Conservation (phyloP, 2,797 vertebrate species). For the Cossypha caffra region DNA sequence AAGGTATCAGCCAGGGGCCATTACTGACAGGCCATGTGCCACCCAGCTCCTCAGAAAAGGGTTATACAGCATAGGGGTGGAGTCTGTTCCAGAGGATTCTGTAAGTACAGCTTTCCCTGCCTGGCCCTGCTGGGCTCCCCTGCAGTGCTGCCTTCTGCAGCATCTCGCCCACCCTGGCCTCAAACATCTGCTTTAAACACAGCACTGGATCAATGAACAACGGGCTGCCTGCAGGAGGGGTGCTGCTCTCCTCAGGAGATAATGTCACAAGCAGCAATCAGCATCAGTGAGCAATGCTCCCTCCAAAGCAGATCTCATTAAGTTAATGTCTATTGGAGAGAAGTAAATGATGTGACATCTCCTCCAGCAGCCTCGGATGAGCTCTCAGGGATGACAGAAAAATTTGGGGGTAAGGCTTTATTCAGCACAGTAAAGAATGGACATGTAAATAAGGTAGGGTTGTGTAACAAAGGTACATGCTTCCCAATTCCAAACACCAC, state of each 20-base stretch:
- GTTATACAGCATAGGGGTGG: fast-evolving
- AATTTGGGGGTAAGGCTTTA: conserved; percentile 27
- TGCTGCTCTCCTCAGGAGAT: neutral
- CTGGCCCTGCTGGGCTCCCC: neutral
- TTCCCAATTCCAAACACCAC: neutral
- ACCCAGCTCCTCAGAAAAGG: neutral
- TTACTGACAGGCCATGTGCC: neutral
- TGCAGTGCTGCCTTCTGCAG: neutral
- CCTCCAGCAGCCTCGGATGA: neutral
- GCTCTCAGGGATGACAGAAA: neutral
- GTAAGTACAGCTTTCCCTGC: neutral
- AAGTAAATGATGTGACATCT: neutral
- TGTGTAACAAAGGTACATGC: neutral
- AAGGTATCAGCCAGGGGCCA: neutral
- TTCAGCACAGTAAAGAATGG: neutral
- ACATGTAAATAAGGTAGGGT: neutral
- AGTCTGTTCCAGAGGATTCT: neutral
- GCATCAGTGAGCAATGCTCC: neutral
- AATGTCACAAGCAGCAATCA: neutral
- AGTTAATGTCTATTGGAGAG: neutral
- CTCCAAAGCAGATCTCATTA: neutral
- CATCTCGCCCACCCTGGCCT: neutral
- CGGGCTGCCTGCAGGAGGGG: neutral
- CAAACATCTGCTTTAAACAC: neutral
- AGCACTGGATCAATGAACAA: fast-evolving